Evolutionary conservation across 2,113 vertebrate species (phyloP).

Genomic region (Oreocharis arfaki): DNA sequence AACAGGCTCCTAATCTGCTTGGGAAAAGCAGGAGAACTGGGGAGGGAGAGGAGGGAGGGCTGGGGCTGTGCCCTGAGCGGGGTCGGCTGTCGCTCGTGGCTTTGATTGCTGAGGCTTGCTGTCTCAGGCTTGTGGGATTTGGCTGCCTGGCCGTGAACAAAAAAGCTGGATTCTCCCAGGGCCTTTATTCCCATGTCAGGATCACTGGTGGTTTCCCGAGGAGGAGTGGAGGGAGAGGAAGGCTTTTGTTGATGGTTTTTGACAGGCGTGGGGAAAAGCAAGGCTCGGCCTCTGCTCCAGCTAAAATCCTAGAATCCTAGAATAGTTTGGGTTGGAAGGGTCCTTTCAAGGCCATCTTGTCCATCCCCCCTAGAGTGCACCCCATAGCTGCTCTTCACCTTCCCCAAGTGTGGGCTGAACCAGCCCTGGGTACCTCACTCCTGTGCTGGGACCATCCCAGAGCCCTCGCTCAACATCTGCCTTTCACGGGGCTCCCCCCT

Average conservation of each 20-base stretch:
- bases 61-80: neutral
- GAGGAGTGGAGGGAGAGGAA: neutral
- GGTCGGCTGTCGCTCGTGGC: neutral
- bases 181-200: slow-evolving; percentile 24
- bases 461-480: neutral
- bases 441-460: neutral
- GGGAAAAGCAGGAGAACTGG: neutral
- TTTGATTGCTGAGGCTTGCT: slow-evolving; percentile 52
- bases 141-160: neutral
- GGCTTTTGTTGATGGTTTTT: slow-evolving; percentile 34
- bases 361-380: neutral
- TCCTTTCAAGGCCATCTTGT: neutral
- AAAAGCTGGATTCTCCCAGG: slow-evolving; percentile 11
- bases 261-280: neutral
- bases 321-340: neutral
- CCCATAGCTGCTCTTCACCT: neutral
- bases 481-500: neutral
- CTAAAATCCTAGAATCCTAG: neutral
- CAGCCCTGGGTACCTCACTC: neutral
- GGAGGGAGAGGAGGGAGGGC: slow-evolving; percentile 28
- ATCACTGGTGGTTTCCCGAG: neutral
- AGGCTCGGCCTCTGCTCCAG: neutral
- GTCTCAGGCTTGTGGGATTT: neutral
- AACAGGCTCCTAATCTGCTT: slow-evolving; percentile 54
- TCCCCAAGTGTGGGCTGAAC: neutral